A percentile compares a stretch with the other conserved stretches of the same genome.
phyloP scores from a whole-genome alignment of 2,888 invertebrate species.

The Acleris emargana region DNA sequence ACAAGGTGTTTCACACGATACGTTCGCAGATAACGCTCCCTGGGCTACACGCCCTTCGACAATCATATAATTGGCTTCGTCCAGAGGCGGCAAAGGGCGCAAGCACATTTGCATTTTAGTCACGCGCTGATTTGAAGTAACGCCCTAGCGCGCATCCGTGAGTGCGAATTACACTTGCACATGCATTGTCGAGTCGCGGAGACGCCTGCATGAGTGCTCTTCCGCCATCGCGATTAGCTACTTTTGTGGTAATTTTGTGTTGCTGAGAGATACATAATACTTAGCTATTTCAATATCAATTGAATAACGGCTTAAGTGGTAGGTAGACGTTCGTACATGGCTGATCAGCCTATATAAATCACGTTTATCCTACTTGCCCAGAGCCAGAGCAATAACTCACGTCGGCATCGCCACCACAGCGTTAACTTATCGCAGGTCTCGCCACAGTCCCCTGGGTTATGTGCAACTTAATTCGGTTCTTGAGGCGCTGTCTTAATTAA shows the following conservation, averaged over 20 bases:
- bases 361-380: conserved; percentile 62
- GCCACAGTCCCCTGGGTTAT: conserved; percentile 53
- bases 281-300: not conserved
- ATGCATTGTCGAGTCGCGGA: conserved; percentile 43
- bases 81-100: conserved; percentile 58
- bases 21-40: conserved; percentile 20
- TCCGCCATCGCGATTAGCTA: conserved; percentile 13
- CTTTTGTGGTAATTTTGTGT: not conserved
- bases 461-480: conserved; percentile 65
- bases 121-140: conserved; percentile 75
- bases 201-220: conserved; percentile 3
- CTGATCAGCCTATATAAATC: conserved; percentile 47
- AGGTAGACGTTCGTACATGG: not conserved
- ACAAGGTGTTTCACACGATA: conserved; percentile 29
- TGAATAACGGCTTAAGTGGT: not conserved
- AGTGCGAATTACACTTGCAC: conserved; percentile 61
- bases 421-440: conserved; percentile 44
- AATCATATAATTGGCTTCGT: conserved; percentile 68
- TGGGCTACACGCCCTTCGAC: conserved; percentile 46
- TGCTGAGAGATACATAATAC: not conserved
- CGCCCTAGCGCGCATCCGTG: conserved; percentile 56
- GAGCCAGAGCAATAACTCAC: conserved; percentile 60
- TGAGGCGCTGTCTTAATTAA: conserved; percentile 69
- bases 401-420: conserved; percentile 42
- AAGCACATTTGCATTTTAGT: conserved; percentile 75